Conservation (phyloP, 2,797 vertebrate species). For the Xenentodon cancila region DNA sequence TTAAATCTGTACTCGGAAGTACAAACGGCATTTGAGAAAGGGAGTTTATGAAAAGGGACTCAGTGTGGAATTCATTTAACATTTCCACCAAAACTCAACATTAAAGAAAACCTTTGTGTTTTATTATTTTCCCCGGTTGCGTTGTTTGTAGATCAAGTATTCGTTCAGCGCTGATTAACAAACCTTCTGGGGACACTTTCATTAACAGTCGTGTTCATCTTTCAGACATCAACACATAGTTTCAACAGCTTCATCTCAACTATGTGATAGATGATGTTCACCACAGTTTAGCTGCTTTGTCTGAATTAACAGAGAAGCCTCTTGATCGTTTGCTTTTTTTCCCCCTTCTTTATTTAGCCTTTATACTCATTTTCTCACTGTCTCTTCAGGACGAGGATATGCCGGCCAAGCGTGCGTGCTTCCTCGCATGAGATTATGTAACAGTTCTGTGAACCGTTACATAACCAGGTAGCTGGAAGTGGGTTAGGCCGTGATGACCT, state of each 20-base stretch:
- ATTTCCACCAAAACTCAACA: background rate
- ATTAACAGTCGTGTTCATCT: too few species aligned
- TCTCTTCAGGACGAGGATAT: constrained; percentile 35
- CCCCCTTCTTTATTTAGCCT: background rate
- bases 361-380: constrained; percentile 35
- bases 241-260: too few species aligned
- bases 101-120: background rate
- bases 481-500: constrained; percentile 65
- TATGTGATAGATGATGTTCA: too few species aligned
- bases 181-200: too few species aligned
- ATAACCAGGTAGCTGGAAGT: constrained; percentile 75
- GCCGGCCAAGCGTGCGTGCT: constrained; percentile 22
- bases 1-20: background rate
- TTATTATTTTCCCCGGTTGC: background rate
- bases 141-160: too few species aligned
- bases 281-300: background rate
- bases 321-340: constrained; percentile 10
- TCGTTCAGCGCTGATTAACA: too few species aligned
- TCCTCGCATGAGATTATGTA: constrained; percentile 65
- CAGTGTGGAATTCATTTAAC: background rate
- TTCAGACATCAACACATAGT: too few species aligned
- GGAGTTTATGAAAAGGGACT: background rate
- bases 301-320: constrained; percentile 23
- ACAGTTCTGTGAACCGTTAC: constrained; percentile 72
- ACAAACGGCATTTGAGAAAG: background rate